phyloP scores from a whole-genome alignment of 2,888 invertebrate species.

The Melikaiella ostensackeni region DNA sequence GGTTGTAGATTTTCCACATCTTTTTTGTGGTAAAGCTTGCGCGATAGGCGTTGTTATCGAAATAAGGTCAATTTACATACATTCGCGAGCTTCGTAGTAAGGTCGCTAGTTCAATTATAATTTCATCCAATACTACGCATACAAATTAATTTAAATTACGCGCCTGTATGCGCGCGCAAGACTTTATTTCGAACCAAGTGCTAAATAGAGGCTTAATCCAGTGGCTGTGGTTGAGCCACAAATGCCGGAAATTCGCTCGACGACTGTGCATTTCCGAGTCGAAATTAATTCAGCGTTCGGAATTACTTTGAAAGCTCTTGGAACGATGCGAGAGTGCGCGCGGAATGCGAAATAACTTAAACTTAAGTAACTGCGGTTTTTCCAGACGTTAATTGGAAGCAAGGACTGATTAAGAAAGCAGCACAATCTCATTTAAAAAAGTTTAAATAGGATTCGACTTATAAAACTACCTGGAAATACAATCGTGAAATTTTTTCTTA shows the following conservation, averaged over 20 bases:
- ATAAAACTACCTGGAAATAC: not conserved
- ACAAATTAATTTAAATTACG: slow-evolving; percentile 50
- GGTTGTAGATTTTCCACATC: slow-evolving; percentile 26
- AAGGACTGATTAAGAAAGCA: slow-evolving; percentile 27
- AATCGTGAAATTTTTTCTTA: not conserved
- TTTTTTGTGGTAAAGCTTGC: slow-evolving; percentile 41
- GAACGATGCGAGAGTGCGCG: slow-evolving; percentile 24
- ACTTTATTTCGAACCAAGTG: slow-evolving; percentile 46
- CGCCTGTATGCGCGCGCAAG: slow-evolving; percentile 13
- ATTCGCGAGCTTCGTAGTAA: slow-evolving; percentile 44
- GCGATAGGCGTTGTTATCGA: slow-evolving; percentile 46
- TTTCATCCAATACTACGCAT: slow-evolving; percentile 36
- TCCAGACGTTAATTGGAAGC: slow-evolving; percentile 25
- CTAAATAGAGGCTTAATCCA: slow-evolving; percentile 40
- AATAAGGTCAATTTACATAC: slow-evolving; percentile 53
- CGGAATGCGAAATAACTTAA: slow-evolving; percentile 38
- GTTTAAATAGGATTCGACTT: slow-evolving; percentile 13
- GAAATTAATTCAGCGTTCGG: slow-evolving; percentile 52
- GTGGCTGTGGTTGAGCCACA: slow-evolving; percentile 44
- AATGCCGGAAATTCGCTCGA: slow-evolving; percentile 42
- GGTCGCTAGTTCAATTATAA: slow-evolving; percentile 18
- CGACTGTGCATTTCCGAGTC: slow-evolving; percentile 46
- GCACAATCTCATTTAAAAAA: slow-evolving; percentile 24
- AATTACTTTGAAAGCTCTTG: slow-evolving; percentile 49
- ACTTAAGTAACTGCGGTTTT: slow-evolving; percentile 29